Conservation (phyloP, 2,113 vertebrate genomes). For the Scortum barcoo region DNA sequence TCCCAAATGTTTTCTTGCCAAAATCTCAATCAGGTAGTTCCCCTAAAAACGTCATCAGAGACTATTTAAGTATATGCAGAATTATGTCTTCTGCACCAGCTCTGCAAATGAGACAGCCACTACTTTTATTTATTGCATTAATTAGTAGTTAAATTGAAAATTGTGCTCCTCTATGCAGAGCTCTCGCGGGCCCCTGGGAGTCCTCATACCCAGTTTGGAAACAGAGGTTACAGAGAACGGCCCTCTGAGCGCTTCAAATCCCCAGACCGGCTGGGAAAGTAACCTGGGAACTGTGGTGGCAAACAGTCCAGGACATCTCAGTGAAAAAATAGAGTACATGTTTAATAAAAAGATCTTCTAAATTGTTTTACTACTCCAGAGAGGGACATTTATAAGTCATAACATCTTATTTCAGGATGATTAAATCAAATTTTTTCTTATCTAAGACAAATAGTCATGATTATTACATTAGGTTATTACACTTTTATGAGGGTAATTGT, state of each 20-base stretch:
- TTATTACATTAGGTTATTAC: neutral
- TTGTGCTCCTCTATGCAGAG: neutral
- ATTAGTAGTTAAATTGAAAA: neutral
- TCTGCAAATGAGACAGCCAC: neutral
- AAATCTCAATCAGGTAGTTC: neutral
- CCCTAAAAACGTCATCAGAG: neutral
- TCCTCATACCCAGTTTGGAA: constrained; percentile 1
- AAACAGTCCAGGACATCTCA: neutral
- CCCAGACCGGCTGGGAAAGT: constrained; percentile 9
- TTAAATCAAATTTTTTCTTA: neutral
- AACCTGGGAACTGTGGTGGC: neutral
- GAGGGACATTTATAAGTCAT: neutral
- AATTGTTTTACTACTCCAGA: neutral
- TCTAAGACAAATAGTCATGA: neutral
- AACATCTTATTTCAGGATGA: neutral
- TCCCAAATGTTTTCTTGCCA: neutral
- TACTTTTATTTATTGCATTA: neutral
- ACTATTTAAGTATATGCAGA: neutral
- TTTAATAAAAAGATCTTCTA: neutral
- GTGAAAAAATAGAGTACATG: neutral
- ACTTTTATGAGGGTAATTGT: neutral
- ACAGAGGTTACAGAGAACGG: constrained; percentile 1
- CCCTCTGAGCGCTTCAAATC: neutral
- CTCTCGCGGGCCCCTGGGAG: neutral
- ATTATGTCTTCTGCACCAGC: neutral